Evolutionary conservation across 2,797 vertebrate genomes (phyloP).

Genomic region (Columba guinea): DNA sequence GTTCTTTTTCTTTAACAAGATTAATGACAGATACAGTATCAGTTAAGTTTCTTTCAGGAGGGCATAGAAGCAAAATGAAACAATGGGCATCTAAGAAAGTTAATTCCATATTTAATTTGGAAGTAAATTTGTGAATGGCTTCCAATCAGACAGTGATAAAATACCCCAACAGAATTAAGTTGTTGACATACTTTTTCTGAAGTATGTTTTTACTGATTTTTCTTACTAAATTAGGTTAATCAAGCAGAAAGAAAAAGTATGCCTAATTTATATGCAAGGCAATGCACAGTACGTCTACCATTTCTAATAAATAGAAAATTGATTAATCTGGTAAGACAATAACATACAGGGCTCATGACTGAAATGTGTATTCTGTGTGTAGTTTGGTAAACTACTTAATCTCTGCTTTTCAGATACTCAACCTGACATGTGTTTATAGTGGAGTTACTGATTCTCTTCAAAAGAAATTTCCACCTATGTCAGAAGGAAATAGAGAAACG

Average conservation of each 20-base stretch:
- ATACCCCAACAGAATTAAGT: neutral
- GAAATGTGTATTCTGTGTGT: neutral
- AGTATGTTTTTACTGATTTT: neutral
- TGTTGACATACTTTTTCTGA: neutral
- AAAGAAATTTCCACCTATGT: neutral
- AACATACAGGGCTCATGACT: too few species aligned
- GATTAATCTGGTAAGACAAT: neutral
- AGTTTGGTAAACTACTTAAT: neutral
- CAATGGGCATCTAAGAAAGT: neutral
- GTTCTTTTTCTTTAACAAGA: conserved; percentile 26
- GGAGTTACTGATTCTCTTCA: neutral
- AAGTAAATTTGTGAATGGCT: neutral
- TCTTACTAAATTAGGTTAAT: neutral
- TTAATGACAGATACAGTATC: conserved; percentile 37
- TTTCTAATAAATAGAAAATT: neutral
- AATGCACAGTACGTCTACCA: neutral
- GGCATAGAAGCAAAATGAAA: neutral
- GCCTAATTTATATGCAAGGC: neutral
- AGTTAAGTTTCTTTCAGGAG: conserved; percentile 36
- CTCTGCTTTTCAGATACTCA: neutral
- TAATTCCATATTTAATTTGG: conserved; percentile 4
- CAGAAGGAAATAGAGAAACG: neutral
- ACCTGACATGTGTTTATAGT: neutral
- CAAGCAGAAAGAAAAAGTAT: neutral
- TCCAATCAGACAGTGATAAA: neutral